phyloP scores from a whole-genome alignment of 2,888 invertebrate genomes.

The Lycia hirtaria region DNA sequence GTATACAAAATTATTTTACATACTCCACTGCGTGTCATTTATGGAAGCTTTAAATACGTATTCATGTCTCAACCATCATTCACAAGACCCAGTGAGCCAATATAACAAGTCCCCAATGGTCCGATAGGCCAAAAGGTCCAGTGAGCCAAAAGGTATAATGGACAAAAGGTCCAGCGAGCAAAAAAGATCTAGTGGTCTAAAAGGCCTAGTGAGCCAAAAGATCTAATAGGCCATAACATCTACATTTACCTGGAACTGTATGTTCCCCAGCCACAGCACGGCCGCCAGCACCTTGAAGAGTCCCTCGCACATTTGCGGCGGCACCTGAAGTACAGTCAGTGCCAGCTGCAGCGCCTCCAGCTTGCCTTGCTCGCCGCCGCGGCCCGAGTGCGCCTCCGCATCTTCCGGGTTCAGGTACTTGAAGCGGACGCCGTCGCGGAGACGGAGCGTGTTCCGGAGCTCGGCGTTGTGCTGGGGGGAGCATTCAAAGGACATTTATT shows the following conservation, averaged over 20 bases:
- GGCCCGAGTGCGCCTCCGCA: constrained; percentile 77
- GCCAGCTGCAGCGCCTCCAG: constrained; percentile 95
- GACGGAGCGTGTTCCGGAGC: constrained; percentile 89
- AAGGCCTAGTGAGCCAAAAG: not conserved
- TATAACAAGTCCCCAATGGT: too few species aligned
- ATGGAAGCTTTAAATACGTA: too few species aligned
- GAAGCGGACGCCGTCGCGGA: constrained; percentile 91
- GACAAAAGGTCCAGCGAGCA: too few species aligned
- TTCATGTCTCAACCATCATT: too few species aligned
- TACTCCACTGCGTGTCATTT: too few species aligned
- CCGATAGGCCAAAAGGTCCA: too few species aligned
- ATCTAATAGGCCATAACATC: not conserved
- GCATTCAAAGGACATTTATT: constrained; percentile 26
- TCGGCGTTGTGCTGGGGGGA: constrained; percentile 88
- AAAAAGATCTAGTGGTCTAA: not conserved
- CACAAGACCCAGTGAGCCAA: too few species aligned
- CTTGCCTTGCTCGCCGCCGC: constrained; percentile 78
- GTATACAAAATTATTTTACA: too few species aligned
- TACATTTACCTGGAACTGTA: constrained; percentile 90
- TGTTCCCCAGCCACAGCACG: constrained; percentile 95
- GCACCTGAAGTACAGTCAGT: constrained; percentile 95
- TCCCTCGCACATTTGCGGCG: constrained; percentile 93
- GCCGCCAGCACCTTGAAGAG: constrained; percentile 95
- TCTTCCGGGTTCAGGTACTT: constrained; percentile 94
- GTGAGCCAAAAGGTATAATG: too few species aligned